Evolutionary conservation across 2,888 invertebrate species (phyloP).

Genomic region (Lomographa bimaculata): DNA sequence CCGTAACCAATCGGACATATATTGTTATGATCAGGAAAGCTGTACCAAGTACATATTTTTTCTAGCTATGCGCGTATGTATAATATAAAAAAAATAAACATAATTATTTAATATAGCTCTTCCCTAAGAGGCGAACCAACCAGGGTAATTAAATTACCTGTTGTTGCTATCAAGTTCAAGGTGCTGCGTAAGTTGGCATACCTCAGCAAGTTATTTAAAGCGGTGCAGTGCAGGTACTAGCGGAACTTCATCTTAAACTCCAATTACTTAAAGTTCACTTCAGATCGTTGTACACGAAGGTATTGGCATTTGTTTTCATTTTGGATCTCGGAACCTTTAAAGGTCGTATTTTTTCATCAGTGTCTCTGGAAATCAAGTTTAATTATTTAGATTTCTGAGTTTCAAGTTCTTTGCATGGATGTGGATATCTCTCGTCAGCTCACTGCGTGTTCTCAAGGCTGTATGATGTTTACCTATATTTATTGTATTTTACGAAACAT

Average conservation of each 20-base stretch:
- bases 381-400: conserved; percentile 53
- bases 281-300: conserved; percentile 25
- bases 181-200: conserved; percentile 40
- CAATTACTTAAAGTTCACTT: conserved; percentile 42
- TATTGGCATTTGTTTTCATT: conserved; percentile 42
- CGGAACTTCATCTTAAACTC: conserved; percentile 28
- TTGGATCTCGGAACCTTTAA: conserved; percentile 65
- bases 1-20: conserved; percentile 33
- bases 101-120: too few species aligned
- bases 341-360: conserved; percentile 55
- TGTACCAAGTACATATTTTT: too few species aligned
- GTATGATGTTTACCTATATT: conserved; percentile 43
- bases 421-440: conserved; percentile 38
- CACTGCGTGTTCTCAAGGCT: conserved; percentile 50
- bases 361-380: conserved; percentile 61
- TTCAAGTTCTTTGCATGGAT: conserved; percentile 44
- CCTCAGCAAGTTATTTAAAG: conserved; percentile 42
- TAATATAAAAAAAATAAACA: too few species aligned
- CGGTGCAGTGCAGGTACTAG: conserved; percentile 22
- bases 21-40: conserved; percentile 11
- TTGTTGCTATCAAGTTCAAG: conserved; percentile 52
- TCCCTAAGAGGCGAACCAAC: too few species aligned
- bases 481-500: conserved; percentile 32
- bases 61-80: too few species aligned
- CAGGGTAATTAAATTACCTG: conserved; percentile 38